These are phyloP conservation scores for Apostichopus californicus DNA, from an alignment of 35 echinoderm and acorn worm species.

Conservation along the genomic window DNA sequence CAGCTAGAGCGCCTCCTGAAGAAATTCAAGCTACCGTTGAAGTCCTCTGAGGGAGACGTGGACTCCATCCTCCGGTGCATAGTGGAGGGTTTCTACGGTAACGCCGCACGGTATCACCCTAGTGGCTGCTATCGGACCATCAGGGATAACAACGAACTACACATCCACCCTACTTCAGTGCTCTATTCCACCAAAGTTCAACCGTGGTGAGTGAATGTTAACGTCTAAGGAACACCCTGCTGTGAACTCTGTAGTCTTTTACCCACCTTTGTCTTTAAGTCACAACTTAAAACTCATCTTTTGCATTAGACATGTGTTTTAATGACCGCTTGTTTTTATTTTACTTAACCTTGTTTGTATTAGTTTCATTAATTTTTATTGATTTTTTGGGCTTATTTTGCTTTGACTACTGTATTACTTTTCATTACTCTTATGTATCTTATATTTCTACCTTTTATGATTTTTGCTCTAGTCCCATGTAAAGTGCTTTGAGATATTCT, in stretches of 20 bases:
- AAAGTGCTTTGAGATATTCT: too few species aligned
- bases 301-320: too few species aligned
- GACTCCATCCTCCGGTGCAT: slow-evolving; percentile 83
- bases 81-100: slow-evolving; percentile 90
- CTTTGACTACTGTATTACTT: too few species aligned
- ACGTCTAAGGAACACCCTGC: too few species aligned
- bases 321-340: too few species aligned
- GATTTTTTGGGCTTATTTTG: too few species aligned
- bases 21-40: slow-evolving; percentile 95
- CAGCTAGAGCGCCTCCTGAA: slow-evolving; percentile 83
- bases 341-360: neutral
- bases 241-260: neutral
- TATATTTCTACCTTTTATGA: too few species aligned
- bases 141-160: slow-evolving; percentile 69
- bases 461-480: too few species aligned
- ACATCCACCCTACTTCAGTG: slow-evolving; percentile 93
- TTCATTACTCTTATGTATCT: too few species aligned
- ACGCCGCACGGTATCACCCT: slow-evolving; percentile 82
- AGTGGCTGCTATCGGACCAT: slow-evolving; percentile 86
- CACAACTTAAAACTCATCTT: too few species aligned
- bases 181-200: slow-evolving; percentile 83
- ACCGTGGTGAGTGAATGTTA: slow-evolving; percentile 66
- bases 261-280: too few species aligned
- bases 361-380: too few species aligned
- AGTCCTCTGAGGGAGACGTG: slow-evolving; percentile 90